Percentiles rank a stretch among this genome's conserved stretches.
Evolutionary conservation across 2,888 invertebrate species (phyloP).

Genomic region (Epiblema foenella): DNA sequence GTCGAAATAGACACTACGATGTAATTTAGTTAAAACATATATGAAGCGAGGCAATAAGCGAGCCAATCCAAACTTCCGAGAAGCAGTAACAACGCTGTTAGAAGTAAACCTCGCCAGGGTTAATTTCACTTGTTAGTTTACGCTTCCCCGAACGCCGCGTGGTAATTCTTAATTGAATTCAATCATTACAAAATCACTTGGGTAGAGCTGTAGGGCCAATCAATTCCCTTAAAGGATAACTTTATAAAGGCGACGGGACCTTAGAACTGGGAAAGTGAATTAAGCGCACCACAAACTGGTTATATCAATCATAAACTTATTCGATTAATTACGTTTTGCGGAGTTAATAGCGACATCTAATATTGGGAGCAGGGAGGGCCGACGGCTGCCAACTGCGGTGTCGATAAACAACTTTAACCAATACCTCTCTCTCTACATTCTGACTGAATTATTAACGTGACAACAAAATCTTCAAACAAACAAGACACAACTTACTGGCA

Average conservation of each 20-base stretch:
- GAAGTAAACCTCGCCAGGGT: conserved; percentile 48
- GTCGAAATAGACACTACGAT: neutral
- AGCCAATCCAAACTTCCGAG: conserved; percentile 31
- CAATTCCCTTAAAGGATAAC: conserved; percentile 81
- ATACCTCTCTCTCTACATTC: neutral
- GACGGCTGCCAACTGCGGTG: conserved; percentile 25
- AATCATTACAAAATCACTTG: conserved; percentile 74
- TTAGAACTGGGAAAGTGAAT: conserved; percentile 83
- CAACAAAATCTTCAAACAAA: neutral
- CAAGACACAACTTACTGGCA: no score
- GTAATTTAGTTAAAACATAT: conserved; percentile 20
- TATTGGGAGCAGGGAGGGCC: conserved; percentile 71
- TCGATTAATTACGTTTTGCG: conserved; percentile 86
- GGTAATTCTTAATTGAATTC: conserved; percentile 64
- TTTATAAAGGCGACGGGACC: conserved; percentile 76
- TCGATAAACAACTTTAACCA: conserved; percentile 31
- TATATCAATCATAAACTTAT: conserved; percentile 86
- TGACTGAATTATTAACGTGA: neutral
- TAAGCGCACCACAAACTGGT: conserved; percentile 84
- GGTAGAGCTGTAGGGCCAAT: conserved; percentile 73
- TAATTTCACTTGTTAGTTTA: conserved; percentile 58
- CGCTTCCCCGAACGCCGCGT: conserved; percentile 57
- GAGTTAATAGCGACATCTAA: conserved; percentile 85
- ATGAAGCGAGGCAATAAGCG: conserved; percentile 16
- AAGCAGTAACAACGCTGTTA: conserved; percentile 36